These are phyloP conservation scores for Hydrozoanthus gracilis DNA, from an alignment of 92 coral and sea anemone species.

Conservation along the genomic window DNA sequence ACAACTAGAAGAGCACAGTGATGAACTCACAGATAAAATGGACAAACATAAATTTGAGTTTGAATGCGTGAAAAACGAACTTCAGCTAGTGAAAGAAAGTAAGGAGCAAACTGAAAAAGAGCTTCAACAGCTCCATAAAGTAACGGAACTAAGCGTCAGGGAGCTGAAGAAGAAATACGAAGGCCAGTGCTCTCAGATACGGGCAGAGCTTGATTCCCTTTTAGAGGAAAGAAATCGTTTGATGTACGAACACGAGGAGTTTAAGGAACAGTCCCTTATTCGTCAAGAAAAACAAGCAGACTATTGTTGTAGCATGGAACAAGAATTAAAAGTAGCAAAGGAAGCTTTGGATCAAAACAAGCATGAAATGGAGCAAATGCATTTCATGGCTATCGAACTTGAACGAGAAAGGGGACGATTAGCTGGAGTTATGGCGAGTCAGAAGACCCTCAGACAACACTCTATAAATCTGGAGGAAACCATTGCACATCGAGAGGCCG, in stretches of 20 bases:
- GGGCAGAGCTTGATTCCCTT: slow-evolving; percentile 49
- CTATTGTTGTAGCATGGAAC: slow-evolving; percentile 28
- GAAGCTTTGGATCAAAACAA: slow-evolving; percentile 52
- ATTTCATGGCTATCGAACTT: slow-evolving; percentile 74
- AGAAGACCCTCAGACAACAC: slow-evolving; percentile 75
- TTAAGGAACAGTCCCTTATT: slow-evolving; percentile 54
- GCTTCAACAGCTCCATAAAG: slow-evolving; percentile 57
- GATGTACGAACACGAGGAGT: slow-evolving; percentile 51
- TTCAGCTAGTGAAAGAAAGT: slow-evolving; percentile 40
- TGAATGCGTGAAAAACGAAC: slow-evolving; percentile 46
- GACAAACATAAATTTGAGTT: slow-evolving; percentile 55
- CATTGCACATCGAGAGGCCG: slow-evolving; percentile 65
- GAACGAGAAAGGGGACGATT: slow-evolving; percentile 85
- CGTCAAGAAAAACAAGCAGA: slow-evolving; percentile 34
- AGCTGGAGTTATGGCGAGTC: slow-evolving; percentile 79
- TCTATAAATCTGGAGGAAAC: slow-evolving; percentile 71
- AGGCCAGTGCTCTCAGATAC: slow-evolving; percentile 43
- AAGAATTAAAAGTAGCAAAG: slow-evolving; percentile 54
- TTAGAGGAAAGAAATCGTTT: slow-evolving; percentile 46
- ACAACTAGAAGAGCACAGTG: slow-evolving; percentile 66
- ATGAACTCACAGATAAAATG: slow-evolving; percentile 50
- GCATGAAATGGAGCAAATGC: slow-evolving; percentile 66
- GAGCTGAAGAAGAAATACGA: slow-evolving; percentile 63
- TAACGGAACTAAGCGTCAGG: slow-evolving; percentile 44
- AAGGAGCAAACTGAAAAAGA: slow-evolving; percentile 60